Evolutionary conservation across 1,140 invertebrate genomes (phyloP), one percentile per base, ranked within the genome.

Genomic region (Ladona fulva): DNA sequence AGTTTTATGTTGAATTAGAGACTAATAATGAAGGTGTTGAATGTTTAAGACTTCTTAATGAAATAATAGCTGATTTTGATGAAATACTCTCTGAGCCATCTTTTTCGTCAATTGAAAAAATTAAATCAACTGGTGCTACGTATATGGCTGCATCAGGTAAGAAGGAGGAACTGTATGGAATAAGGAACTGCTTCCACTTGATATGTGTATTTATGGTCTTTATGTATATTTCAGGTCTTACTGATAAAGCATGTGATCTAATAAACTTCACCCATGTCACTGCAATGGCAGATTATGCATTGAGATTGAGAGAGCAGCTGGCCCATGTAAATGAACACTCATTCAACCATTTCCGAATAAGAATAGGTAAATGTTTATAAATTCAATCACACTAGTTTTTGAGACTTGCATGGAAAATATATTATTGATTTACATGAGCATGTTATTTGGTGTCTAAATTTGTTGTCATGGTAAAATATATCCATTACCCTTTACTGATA

Each of bases 21-120:
- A 94, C 93, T 73, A 97, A 95, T 85, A 96, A 97, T 85, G 95
- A 97, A 84, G 97, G 97, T 0, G 93, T 98, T 16, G 97, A 98
- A 84, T 98, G 96, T 84, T 88, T 98, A 29, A 87, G 96, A 74
- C 89, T 98, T 0, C 89, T 98, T 3, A 99, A 99, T 86, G 97
- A 99, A 88, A 98, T 98, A 81, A 97, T 98, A 77, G 96, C 95
- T 0, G 96, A 98, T 86, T 98, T 98, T 84, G 97, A 99, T 84
- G 94, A 97, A 84, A 86, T 97, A 76, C 88, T 97, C 0, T 91
- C 92, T 7, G 94, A 97, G 83, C 92, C 94, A 12, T 89, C 90
- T 80, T 98, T 97, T 86, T 91, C 89, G 80, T 96, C 92, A 85
- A 95, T 98, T 80, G 97, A 99, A 86, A 99, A 99, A 86, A 99